Evolutionary conservation across 2,797 vertebrate species (phyloP), one percentile per base, ranked within the genome.

Genomic region (Intellagama lesueurii): DNA sequence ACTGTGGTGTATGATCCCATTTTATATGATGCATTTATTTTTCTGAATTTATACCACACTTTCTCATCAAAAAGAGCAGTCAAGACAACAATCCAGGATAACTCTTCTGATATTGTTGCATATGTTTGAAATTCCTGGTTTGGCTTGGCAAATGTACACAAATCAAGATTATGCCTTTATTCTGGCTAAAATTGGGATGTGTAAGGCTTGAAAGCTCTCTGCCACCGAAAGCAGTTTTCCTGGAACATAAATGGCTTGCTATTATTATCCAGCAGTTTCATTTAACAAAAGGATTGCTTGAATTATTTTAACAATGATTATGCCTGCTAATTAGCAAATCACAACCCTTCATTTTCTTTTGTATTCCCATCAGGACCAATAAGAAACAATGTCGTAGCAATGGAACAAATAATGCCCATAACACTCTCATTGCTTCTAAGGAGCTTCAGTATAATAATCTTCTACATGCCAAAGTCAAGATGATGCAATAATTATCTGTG

Each of bases 371-470:
- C 28, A 47, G 32, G 40, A 64, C 64, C 73, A 40, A 78, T 3
- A 60, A 24, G 76, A 86, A n/a, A 56, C 60, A 78, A 56, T 47
- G 30, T 68, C 32, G 72, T 0, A 11, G 68, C 66, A 88, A 89
- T 89, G 66, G 85, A 83, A 44, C 66, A 52, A 87, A n/a, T 69
- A 56, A 84, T 86, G 26, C 16, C 78, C 68, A 75, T 77, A 75
- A 30, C 47, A 60, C 28, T 72, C n/a, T 6, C 30, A 7, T 49
- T 70, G 8, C 7, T 52, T 44, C 79, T 30, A 28, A 81, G 32
- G 80, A 77, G 14, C 35, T 78, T 81, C 12, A 66, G 44, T 40
- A 87, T 86, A 40, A 26, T 86, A 40, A 32, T 80, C 35, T n/a
- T 85, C 72, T 81, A 26, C 28, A 44, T 35, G 35, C 17, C 35